These are phyloP conservation scores for Pherbina coryleti DNA, from an alignment of 2,888 invertebrate genomes.

Conservation along the genomic window DNA sequence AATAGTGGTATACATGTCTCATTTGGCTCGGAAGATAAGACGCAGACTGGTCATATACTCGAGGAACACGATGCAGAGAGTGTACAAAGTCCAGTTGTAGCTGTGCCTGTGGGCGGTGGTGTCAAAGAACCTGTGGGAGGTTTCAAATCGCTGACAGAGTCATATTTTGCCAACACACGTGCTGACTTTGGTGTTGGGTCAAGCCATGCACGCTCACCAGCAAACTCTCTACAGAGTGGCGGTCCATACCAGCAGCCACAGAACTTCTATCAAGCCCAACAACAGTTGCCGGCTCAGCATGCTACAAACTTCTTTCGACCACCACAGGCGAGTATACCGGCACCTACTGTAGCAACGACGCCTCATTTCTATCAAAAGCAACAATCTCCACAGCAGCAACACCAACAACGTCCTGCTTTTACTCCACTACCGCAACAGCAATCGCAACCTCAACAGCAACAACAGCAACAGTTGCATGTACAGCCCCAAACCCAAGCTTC, in stretches of 20 bases:
- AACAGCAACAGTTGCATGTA: slow-evolving; percentile 44
- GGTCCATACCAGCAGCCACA: slow-evolving; percentile 44
- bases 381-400: slow-evolving; percentile 40
- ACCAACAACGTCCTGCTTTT: slow-evolving; percentile 38
- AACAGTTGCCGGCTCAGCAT: slow-evolving; percentile 57
- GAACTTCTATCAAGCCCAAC: slow-evolving; percentile 49
- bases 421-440: slow-evolving; percentile 37
- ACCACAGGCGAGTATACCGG: slow-evolving; percentile 31
- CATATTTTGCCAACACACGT: slow-evolving; percentile 52
- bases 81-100: slow-evolving; percentile 76
- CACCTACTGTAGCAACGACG: slow-evolving; percentile 17
- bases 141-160: slow-evolving; percentile 38
- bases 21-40: slow-evolving; percentile 77
- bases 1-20: slow-evolving; percentile 86
- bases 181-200: slow-evolving; percentile 57
- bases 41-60: slow-evolving; percentile 67
- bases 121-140: not conserved
- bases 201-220: slow-evolving; percentile 49
- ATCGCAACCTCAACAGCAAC: slow-evolving; percentile 48
- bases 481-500: slow-evolving; percentile 23
- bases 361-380: slow-evolving; percentile 41
- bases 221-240: slow-evolving; percentile 49
- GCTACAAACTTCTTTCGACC: slow-evolving; percentile 51
- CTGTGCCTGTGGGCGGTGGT: slow-evolving; percentile 62
- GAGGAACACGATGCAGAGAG: slow-evolving; percentile 75